Conservation (phyloP, 2,797 vertebrate genomes). For the Esox lucius region DNA sequence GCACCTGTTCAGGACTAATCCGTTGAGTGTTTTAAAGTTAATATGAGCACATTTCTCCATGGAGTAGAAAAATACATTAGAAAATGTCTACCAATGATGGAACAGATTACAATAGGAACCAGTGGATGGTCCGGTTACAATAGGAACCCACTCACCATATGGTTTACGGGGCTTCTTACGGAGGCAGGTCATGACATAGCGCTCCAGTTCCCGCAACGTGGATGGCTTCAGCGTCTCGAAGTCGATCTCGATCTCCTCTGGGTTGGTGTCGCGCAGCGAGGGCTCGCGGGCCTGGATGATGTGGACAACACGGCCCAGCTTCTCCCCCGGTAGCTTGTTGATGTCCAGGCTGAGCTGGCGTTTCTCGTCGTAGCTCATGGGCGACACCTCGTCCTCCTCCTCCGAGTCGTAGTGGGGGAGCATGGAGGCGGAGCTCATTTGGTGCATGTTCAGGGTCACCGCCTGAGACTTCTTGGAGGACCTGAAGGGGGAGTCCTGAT, state of each 20-base stretch:
- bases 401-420: slow-evolving; percentile 81
- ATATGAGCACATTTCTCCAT: too few species aligned
- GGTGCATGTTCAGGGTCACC: slow-evolving; percentile 50
- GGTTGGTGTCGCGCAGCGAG: slow-evolving; percentile 90
- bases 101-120: not conserved
- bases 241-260: slow-evolving; percentile 94
- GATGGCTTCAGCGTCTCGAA: slow-evolving; percentile 95
- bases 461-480: slow-evolving; percentile 78
- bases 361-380: slow-evolving; percentile 94
- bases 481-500: slow-evolving; percentile 52
- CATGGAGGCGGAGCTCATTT: slow-evolving; percentile 40
- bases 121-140: not conserved
- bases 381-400: slow-evolving; percentile 88
- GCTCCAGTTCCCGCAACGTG: slow-evolving; percentile 88
- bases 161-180: slow-evolving; percentile 91
- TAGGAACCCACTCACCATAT: slow-evolving; percentile 69
- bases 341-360: slow-evolving; percentile 92
- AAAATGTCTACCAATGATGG: too few species aligned
- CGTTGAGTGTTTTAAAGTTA: too few species aligned
- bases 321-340: slow-evolving; percentile 92
- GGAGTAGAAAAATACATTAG: too few species aligned
- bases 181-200: slow-evolving; percentile 91
- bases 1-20: too few species aligned
- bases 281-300: slow-evolving; percentile 94
- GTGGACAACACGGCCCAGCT: slow-evolving; percentile 91